These are phyloP conservation scores for Ceratina australensis DNA, from an alignment of 1,140 invertebrate genomes.

Conservation along the genomic window DNA sequence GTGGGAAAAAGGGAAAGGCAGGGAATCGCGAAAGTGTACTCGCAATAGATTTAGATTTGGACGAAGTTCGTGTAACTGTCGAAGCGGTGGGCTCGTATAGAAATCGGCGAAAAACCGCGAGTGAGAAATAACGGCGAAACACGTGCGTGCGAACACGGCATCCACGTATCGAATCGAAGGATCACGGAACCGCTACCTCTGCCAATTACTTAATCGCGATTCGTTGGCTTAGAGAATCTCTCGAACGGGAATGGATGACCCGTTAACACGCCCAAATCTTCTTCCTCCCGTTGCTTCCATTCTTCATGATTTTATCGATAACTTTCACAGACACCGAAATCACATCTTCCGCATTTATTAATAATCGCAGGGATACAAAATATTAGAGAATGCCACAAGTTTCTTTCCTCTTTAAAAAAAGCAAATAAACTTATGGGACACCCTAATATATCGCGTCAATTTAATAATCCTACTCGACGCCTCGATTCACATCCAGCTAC, in stretches of 20 bases:
- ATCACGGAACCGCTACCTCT: constrained; percentile 38
- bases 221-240: not conserved
- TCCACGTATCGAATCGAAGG: constrained; percentile 30
- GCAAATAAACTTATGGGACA: no score
- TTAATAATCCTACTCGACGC: no score
- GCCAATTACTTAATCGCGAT: constrained; percentile 50
- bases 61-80: constrained; percentile 41
- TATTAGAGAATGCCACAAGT: no score
- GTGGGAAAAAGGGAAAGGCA: not conserved
- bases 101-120: constrained; percentile 33
- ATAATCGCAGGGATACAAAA: no score
- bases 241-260: not conserved
- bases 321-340: no score
- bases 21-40: constrained; percentile 31
- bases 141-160: constrained; percentile 34
- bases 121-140: constrained; percentile 45
- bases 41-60: constrained; percentile 38
- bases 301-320: no score
- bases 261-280: not conserved
- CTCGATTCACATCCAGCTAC: no score
- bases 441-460: no score
- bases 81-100: constrained; percentile 18
- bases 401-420: no score
- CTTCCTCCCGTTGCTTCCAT: not conserved
- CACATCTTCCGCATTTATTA: no score